phyloP scores from a whole-genome alignment of 2,113 vertebrate species.

The Ciconia boyciana region DNA sequence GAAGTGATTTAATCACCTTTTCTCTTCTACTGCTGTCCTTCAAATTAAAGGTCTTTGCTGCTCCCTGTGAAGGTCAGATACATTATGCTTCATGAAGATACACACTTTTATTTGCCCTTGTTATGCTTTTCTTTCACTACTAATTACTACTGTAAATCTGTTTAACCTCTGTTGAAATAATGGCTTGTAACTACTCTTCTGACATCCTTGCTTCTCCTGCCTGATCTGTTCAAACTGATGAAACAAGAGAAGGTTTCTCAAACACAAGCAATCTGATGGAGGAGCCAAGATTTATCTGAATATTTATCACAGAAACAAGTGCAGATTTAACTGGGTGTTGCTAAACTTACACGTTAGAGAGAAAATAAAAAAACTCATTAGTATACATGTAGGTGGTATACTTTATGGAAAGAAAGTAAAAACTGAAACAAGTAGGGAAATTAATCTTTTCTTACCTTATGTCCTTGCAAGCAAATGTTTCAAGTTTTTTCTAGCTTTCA shows the following conservation, averaged over 20 bases:
- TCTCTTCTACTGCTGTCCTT: not conserved
- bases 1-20: not conserved
- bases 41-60: not conserved
- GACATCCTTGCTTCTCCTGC: not conserved
- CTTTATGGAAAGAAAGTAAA: not conserved
- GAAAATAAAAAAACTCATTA: not conserved
- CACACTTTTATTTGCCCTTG: not conserved
- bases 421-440: not conserved
- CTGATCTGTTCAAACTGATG: not conserved
- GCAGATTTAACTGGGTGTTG: not conserved
- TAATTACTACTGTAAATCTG: not conserved
- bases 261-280: not conserved
- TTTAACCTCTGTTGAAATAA: not conserved
- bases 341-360: not conserved
- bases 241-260: not conserved
- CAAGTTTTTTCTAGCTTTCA: not conserved
- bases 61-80: not conserved
- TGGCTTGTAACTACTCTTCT: not conserved
- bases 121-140: not conserved
- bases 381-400: not conserved
- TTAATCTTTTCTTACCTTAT: not conserved
- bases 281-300: no score
- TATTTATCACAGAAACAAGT: not conserved
- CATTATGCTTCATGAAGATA: not conserved
- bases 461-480: not conserved